phyloP scores from a whole-genome alignment of 35 echinoderm and acorn worm species.

The Patiria miniata region DNA sequence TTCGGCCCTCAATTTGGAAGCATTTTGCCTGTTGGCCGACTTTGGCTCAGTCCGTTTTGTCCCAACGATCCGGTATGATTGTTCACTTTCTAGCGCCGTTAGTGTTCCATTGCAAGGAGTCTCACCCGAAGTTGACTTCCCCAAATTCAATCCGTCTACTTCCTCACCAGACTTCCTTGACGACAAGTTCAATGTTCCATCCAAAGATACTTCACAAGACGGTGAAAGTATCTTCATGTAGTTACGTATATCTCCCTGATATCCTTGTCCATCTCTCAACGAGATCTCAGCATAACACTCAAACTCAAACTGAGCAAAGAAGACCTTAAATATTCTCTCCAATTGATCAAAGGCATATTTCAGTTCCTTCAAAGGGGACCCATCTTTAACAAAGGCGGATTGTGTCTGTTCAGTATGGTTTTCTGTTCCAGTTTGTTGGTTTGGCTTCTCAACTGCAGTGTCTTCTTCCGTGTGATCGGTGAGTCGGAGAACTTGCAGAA shows the following conservation, averaged over 20 bases:
- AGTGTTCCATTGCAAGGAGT: no score
- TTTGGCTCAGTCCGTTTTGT: no score
- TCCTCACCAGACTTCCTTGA: no score
- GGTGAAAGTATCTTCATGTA: not conserved
- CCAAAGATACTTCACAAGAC: not conserved
- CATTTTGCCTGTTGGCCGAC: no score
- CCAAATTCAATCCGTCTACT: no score
- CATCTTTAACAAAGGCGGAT: no score
- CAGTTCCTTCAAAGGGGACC: no score
- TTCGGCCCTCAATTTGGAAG: no score
- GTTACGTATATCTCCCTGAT: not conserved
- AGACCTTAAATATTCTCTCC: not conserved
- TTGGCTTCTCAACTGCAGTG: not conserved
- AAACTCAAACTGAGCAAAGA: not conserved
- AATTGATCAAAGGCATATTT: conserved; percentile 3
- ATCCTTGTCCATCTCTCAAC: not conserved
- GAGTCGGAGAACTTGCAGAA: not conserved
- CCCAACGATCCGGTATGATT: no score
- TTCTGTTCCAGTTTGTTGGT: not conserved
- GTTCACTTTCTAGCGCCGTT: no score
- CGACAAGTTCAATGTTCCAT: not conserved
- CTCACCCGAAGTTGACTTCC: no score
- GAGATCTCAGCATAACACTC: not conserved
- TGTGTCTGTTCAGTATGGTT: not conserved
- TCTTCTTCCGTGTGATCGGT: not conserved